Conservation (phyloP, 2,113 vertebrate genomes). For the Grantiella picta region DNA sequence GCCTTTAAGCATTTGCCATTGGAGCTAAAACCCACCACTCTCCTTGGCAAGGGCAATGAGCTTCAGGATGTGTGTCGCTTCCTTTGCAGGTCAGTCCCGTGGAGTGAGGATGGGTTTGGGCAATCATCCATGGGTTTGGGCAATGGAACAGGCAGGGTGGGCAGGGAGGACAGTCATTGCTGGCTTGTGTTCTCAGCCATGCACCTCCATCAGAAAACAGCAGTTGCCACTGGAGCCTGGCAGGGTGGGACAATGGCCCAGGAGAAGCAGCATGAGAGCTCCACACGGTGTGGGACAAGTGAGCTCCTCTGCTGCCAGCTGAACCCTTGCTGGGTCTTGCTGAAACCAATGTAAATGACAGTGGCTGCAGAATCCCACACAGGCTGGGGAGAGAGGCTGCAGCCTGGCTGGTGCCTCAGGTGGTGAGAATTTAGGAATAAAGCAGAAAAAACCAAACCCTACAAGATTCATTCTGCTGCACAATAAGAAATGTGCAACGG, state of each 20-base stretch:
- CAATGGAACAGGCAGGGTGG: background rate
- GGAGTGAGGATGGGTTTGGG: background rate
- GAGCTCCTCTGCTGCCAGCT: background rate
- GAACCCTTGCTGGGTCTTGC: background rate
- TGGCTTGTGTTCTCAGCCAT: background rate
- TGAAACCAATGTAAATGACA: rapidly evolving
- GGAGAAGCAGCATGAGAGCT: background rate
- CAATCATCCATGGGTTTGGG: background rate
- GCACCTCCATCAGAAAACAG: background rate
- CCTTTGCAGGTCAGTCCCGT: background rate
- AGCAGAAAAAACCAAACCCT: background rate
- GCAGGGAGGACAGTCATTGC: background rate
- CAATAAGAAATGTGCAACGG: background rate
- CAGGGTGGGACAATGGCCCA: background rate
- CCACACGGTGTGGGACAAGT: rapidly evolving
- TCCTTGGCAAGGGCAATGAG: background rate
- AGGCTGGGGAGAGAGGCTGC: background rate
- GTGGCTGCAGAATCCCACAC: background rate
- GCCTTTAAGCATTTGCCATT: background rate
- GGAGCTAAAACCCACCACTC: background rate
- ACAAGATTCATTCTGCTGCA: background rate
- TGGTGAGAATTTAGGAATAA: background rate
- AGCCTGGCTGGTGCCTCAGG: background rate
- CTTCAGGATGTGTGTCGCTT: background rate
- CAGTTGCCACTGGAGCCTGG: background rate